A percentile compares a stretch with the other conserved stretches of the same genome.
These are phyloP conservation scores for Tragelaphus buxtoni DNA, from an alignment of 2,113 vertebrate species.

Conservation along the genomic window DNA sequence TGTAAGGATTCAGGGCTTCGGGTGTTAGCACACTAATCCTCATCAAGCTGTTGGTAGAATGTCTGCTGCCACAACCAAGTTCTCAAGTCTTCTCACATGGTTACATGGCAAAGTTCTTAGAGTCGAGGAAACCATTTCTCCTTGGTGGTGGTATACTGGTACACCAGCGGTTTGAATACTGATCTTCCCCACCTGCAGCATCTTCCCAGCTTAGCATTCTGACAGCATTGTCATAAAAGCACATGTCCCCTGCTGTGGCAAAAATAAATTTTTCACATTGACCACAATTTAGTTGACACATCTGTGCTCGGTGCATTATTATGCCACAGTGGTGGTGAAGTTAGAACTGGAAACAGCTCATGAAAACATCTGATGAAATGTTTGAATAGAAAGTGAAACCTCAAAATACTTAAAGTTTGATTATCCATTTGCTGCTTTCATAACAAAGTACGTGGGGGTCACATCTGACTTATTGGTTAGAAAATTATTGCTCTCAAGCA, in stretches of 20 bases:
- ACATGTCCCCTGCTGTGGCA: not conserved
- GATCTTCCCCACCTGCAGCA: not conserved
- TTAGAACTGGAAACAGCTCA: not conserved
- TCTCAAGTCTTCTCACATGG: not conserved
- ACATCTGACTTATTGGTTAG: not conserved
- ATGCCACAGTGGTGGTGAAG: not conserved
- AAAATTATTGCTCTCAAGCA: not conserved
- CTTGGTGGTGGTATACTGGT: not conserved
- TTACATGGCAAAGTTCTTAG: not conserved
- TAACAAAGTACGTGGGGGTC: not conserved
- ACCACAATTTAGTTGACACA: not conserved
- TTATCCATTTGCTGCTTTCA: not conserved
- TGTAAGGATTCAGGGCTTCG: not conserved
- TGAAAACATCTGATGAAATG: not conserved
- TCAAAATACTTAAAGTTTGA: not conserved
- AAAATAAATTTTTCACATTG: not conserved
- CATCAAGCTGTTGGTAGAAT: not conserved
- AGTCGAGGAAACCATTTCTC: not conserved
- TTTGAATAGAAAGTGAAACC: not conserved
- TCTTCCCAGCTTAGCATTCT: not conserved
- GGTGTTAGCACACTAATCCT: not conserved
- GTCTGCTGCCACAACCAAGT: not conserved
- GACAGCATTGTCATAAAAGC: not conserved
- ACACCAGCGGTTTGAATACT: not conserved
- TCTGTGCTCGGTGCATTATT: not conserved